phyloP scores from a whole-genome alignment of 1,140 invertebrate genomes.

The Subanguina moxae region DNA sequence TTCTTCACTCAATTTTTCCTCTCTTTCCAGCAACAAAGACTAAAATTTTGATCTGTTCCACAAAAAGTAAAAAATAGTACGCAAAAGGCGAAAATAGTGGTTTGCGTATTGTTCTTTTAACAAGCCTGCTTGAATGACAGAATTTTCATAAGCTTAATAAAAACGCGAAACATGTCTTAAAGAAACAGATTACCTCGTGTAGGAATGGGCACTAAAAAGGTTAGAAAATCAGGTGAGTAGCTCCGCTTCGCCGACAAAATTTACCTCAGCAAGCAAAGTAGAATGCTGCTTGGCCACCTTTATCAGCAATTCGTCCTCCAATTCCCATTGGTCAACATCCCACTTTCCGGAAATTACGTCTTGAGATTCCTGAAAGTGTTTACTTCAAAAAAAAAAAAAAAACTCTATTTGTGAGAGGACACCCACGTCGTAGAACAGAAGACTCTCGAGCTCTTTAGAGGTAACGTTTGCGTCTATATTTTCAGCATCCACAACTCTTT shows the following conservation, averaged over 20 bases:
- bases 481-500: conserved; percentile 93
- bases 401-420: too few species aligned
- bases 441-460: conserved; percentile 85
- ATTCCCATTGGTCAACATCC: conserved; percentile 66
- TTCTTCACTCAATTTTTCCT: conserved; percentile 85
- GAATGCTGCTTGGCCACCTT: conserved; percentile 71
- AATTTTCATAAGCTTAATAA: too few species aligned
- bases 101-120: too few species aligned
- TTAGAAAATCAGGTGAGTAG: too few species aligned
- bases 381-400: conserved; percentile 12
- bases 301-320: conserved; percentile 69
- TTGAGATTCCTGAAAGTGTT: conserved; percentile 28
- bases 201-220: conserved; percentile 76
- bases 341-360: conserved; percentile 28
- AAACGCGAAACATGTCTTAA: too few species aligned
- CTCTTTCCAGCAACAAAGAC: conserved; percentile 78
- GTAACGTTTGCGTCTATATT: conserved; percentile 92
- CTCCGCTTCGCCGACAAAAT: too few species aligned
- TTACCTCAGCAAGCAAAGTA: conserved; percentile 64
- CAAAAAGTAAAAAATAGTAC: too few species aligned
- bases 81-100: too few species aligned
- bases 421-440: conserved; percentile 81
- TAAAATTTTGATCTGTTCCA: too few species aligned
- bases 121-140: too few species aligned
- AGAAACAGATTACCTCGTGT: conserved; percentile 73